Base-by-base conservation (phyloP, 2,797 vertebrate genomes). In the Anabas testudineus region DNA sequence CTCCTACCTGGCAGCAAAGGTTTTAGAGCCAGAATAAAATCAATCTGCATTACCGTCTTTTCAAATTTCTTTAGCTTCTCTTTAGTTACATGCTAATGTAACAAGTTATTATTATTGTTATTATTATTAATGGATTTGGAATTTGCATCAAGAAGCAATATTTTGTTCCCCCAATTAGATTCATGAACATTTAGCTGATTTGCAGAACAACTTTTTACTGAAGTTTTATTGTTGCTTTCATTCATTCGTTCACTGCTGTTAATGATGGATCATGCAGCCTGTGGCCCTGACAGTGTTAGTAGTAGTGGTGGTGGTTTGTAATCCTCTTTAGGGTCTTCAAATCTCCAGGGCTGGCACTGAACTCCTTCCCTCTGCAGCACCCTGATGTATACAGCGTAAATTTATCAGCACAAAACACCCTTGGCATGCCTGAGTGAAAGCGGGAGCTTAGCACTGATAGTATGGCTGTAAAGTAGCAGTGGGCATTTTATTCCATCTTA, bases 371-470 rank as follows among this genome's bases (percentile, higher is more conserved):
- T 67, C 52, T 37, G 43, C 67, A 66, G 71, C 67, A 59, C 45
- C 52, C 41, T 60, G 59, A 83, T 77, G 82, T 77, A 80, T 57
- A 71, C 69, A 42, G 46, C 76, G 72, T 83, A 71, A 41, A 84
- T 88, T 87, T 92, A 89, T 91, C 87, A 79, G 61, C 55, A 42
- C 65, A 60, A 78, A 91, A 80, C 86, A 86, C 78, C 81, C 79
- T 77, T 19, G 7, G 72, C 74, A 77, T 62, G 74, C 64, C 56
- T 73, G 67, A 81, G 68, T 70, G 67, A 87, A 81, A 86, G 85
- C 59, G 9, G 54, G 41, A 57, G 83, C 83, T 76, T 71, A 72
- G 74, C 74, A 19, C 69, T 34, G 74, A 90, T 86, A 81, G 80
- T 51, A 39, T 1, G 56, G 70, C 80, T 67, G 69, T 85, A 87